Base-by-base conservation (phyloP, 2,888 invertebrate genomes). In the Bombyx huttoni region DNA sequence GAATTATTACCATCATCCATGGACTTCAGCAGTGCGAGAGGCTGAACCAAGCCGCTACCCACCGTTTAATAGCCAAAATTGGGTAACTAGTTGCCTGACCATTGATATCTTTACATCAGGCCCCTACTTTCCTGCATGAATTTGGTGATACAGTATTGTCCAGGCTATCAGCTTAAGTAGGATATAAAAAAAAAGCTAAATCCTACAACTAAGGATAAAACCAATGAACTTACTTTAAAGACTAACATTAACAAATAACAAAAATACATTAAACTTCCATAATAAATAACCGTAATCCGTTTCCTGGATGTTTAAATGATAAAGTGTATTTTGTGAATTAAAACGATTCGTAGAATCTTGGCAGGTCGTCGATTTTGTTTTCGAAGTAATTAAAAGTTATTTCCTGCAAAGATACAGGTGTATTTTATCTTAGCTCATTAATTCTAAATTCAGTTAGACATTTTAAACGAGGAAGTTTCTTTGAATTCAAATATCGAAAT, bases 351-450 rank as follows among this genome's bases (percentile, higher is more conserved):
- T 60, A 62, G 61, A 59, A 65, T 65, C 61, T 63, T 58, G 54
- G 59, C 40, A 46, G 55, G 53, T 58, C 54, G 62, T 60, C 68
- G 58, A 64, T 70, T 70, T 66, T 68, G 64, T 71, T 68, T 62
- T 52, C 48, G 59, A 70, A 71, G 66, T 68, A 71, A 71, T 70
- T 70, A 70, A 67, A 70, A 71, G 65, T 71, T 69, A 46, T 53
- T 50, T 60, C 61, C 59, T 59, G 59, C 66, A 58, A 60, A 59
- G 56, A 63, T 60, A 54, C 53, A 51, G 54, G 49, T 50, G 50
- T 57, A 57, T 49, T 58, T 53, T 40, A 40, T 40, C 40, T 40
- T 40, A 3, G 8, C 40, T 40, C 40, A 7, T 40, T 40, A 40
- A 40, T 40, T 40, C 40, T 40, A 12, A 10, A 61, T 12, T 40